Evolutionary conservation across 1,140 invertebrate genomes (phyloP), one percentile per base, ranked within the genome.

Genomic region (Octopus bimaculoides): DNA sequence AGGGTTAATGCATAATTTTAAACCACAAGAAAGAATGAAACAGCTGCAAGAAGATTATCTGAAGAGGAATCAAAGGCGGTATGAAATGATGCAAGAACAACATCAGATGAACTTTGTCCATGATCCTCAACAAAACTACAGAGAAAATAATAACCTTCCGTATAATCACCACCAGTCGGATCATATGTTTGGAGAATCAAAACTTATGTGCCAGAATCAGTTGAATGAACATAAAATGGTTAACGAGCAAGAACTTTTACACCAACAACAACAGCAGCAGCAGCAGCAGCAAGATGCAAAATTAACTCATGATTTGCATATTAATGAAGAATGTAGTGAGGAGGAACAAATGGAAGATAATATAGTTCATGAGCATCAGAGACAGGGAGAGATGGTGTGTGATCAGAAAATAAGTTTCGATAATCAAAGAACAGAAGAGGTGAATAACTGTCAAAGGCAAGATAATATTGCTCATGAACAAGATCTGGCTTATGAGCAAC

Each of bases 11-110:
- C 66, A 14, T 71, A 20, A 20, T 20, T 71, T 71, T 14, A 71
- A 71, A 5, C 66, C 17, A 6, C 66, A 71, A 20, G 66, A 71
- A 10, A 71, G 66, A 71, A 14, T 71, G 66, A 71, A 71, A 20
- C 66, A 71, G 14, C 26, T 71, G 14, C 66, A 71, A 71, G 17
- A 71, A 3, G 66, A 71, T 20, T 71, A 71, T 17, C 26, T 71
- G 66, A 71, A 71, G 14, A 9, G 66, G 26, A 71, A 71, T 14
- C 66, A 71, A 14, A 71, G 66, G 3, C 66, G 66, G 66, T 20
- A 71, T 71, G 66, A 71, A 14, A 71, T 71, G 66, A 71, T 71
- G 66, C 66, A 71, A 5, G 66, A 71, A 20, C 66, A 71, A 20
- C 66, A 71, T 0, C 66, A 71, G 66, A 14, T n/a, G 14, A 14